Conservation (phyloP, 2,888 invertebrate species). For the Polietes domitor region DNA sequence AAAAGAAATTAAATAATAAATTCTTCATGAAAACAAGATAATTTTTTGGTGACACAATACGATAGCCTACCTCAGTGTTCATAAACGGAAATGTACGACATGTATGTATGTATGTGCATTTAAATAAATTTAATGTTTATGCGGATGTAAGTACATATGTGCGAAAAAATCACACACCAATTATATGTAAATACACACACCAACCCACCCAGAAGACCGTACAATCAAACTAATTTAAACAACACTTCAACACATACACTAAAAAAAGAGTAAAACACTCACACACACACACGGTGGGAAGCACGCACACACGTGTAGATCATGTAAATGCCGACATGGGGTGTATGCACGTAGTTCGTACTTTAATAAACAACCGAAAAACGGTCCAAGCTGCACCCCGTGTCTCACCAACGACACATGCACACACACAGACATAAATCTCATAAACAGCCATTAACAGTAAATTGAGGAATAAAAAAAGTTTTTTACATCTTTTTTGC, state of each 20-base stretch:
- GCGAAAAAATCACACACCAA: conserved; percentile 15
- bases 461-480: conserved; percentile 36
- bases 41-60: too few relatives aligned
- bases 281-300: not conserved
- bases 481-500: conserved; percentile 5
- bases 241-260: conserved; percentile 20
- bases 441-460: conserved; percentile 35
- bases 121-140: conserved; percentile 26
- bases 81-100: too few relatives aligned
- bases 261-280: not conserved
- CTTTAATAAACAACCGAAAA: not conserved
- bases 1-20: too few relatives aligned
- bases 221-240: conserved; percentile 29
- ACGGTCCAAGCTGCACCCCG: not conserved
- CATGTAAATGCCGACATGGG: not conserved
- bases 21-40: too few relatives aligned
- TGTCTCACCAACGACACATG: not conserved
- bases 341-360: not conserved
- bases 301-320: not conserved
- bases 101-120: not conserved
- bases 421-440: conserved; percentile 16
- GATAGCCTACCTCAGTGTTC: too few relatives aligned
- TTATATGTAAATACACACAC: conserved; percentile 25
- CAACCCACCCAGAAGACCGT: not conserved
- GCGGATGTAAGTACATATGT: not conserved